phyloP scores from a whole-genome alignment of 2,797 vertebrate species.

The Esox masquinongy region DNA sequence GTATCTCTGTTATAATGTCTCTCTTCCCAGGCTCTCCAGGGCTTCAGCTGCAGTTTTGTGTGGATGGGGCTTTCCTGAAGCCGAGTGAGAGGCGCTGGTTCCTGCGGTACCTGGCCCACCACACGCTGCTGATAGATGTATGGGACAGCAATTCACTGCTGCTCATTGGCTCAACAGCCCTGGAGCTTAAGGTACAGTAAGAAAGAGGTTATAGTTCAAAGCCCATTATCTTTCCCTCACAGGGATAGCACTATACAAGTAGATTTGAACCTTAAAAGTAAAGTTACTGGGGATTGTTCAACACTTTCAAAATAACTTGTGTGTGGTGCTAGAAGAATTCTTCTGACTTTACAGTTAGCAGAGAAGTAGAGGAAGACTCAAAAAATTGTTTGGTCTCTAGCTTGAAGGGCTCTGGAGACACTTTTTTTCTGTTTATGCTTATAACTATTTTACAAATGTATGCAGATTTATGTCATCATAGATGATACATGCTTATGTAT shows the following conservation, averaged over 20 bases:
- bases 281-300: too few species aligned
- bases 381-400: too few species aligned
- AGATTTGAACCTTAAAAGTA: too few species aligned
- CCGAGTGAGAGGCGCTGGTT: constrained; percentile 86
- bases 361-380: too few species aligned
- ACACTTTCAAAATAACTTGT: too few species aligned
- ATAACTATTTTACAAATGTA: too few species aligned
- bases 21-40: constrained; percentile 77
- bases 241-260: background rate
- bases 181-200: constrained; percentile 84
- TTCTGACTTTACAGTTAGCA: too few species aligned
- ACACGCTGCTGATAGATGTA: constrained; percentile 88
- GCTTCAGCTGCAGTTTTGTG: constrained; percentile 84
- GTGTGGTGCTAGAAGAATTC: too few species aligned
- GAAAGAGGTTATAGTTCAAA: background rate
- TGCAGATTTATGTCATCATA: too few species aligned
- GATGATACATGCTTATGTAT: too few species aligned
- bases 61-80: constrained; percentile 79
- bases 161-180: constrained; percentile 85
- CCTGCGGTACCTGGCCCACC: constrained; percentile 82
- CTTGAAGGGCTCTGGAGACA: too few species aligned
- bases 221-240: background rate
- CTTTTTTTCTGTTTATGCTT: too few species aligned
- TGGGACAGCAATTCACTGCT: constrained; percentile 94
- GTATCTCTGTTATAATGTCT: background rate